Evolutionary conservation across 35 echinoderm and acorn worm species (phyloP).

Genomic region (Ptychodera flava): DNA sequence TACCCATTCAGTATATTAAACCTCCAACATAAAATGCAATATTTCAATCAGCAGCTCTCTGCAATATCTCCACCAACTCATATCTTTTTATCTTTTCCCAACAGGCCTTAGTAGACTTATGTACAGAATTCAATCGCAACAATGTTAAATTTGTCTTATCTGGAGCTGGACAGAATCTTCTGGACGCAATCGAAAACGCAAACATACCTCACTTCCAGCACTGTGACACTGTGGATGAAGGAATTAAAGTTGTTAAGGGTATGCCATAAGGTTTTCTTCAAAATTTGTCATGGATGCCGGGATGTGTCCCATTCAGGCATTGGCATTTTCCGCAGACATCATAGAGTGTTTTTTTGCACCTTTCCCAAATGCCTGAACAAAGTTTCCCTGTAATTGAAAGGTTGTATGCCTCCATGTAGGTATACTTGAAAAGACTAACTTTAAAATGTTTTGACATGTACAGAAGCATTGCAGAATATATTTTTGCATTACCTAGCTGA

Average conservation of each 20-base stretch:
- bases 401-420: background rate
- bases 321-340: too few species aligned
- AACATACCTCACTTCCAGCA: background rate
- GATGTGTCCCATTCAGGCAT: background rate
- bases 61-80: background rate
- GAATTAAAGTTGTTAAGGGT: background rate
- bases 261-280: background rate
- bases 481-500: background rate
- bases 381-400: too few species aligned
- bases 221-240: background rate
- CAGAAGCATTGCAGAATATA: background rate
- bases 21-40: background rate
- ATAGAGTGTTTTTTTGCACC: too few species aligned
- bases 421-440: background rate
- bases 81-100: background rate
- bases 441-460: background rate
- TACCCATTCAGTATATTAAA: background rate
- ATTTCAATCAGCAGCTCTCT: background rate
- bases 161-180: background rate
- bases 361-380: too few species aligned
- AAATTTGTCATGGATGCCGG: background rate
- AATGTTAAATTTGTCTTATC: background rate
- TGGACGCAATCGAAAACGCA: background rate
- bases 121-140: background rate
- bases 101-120: background rate